Percentiles rank a stretch among this genome's conserved stretches.
These are phyloP conservation scores for Anodontia alba DNA, from an alignment of 2,888 invertebrate species.

Conservation along the genomic window DNA sequence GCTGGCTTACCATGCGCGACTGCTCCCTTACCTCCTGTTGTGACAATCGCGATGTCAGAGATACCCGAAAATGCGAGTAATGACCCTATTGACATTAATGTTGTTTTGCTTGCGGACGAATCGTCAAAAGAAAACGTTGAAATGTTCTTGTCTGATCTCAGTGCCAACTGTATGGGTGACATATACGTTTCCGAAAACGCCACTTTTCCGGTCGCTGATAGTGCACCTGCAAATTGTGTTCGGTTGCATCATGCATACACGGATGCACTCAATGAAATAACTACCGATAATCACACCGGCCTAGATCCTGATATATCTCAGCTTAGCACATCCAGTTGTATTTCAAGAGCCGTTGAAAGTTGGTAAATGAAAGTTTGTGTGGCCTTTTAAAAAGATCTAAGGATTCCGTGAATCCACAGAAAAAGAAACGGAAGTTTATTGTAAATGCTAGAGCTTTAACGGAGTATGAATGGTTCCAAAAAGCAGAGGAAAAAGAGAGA, in stretches of 20 bases:
- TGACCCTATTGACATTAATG: no score
- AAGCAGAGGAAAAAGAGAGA: constrained; percentile 5
- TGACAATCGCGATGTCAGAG: no score
- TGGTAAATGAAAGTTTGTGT: not conserved
- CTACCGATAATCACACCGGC: no score
- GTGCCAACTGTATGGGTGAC: not conserved
- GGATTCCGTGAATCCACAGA: not conserved
- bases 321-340: no score
- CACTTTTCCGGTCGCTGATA: not conserved
- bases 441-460: not conserved
- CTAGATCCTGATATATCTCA: no score
- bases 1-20: no score
- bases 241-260: no score
- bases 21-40: no score
- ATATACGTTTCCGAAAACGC: not conserved
- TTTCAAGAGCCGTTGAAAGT: not conserved
- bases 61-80: no score
- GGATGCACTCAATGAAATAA: no score
- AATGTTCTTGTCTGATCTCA: not conserved
- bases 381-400: not conserved
- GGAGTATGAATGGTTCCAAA: not conserved
- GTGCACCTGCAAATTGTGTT: no score
- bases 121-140: not conserved
- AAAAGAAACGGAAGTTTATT: not conserved
- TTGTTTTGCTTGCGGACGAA: not conserved